Evolutionary conservation across 2,888 invertebrate genomes (phyloP), one percentile per base, ranked within the genome.

Genomic region (Philereme vetulata): DNA sequence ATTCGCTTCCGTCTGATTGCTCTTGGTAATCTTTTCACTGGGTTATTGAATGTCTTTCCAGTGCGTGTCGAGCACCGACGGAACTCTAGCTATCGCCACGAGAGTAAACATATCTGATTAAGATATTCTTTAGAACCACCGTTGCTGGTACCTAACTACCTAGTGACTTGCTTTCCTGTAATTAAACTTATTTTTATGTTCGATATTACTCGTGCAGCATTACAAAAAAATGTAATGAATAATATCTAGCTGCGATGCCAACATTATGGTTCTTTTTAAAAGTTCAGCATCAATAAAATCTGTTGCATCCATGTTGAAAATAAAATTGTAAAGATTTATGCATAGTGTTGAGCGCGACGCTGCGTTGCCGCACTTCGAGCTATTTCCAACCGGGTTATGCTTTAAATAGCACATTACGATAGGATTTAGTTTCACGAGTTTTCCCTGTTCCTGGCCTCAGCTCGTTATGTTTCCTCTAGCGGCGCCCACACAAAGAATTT

Each of bases 1-100:
- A 92, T 92, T 91, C 90, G 90, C 92, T 91, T 92, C 90, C 91
- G 90, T 90, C 90, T 92, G 92, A 92, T 92, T 91, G 91, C 92
- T 90, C 90, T 88, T 86, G 83, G 90, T 92, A 90, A 92, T 92
- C 91, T 92, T 92, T 92, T 90, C 90, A 88, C 89, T 89, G 82
- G 86, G 88, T 92, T 91, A 91, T 92, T 91, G 92, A 91, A 91
- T 90, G 90, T 89, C 89, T 89, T 88, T 85, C 82, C 88, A 82
- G 88, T 87, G 89, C 88, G 88, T 89, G 86, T 84, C 80, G 86
- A 83, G 78, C 77, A 79, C 76, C 77, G 76, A 77, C 81, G 75
- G 74, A 82, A 77, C 83, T 77, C 77, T 70, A 76, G 78, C 75
- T 76, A 75, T 76, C 76, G 78, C 71, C 68, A 71, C 71, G 71